A percentile compares a stretch with the other conserved stretches of the same genome.
phyloP scores from a whole-genome alignment of 1,140 invertebrate species.

The Oedothorax gibbosus region DNA sequence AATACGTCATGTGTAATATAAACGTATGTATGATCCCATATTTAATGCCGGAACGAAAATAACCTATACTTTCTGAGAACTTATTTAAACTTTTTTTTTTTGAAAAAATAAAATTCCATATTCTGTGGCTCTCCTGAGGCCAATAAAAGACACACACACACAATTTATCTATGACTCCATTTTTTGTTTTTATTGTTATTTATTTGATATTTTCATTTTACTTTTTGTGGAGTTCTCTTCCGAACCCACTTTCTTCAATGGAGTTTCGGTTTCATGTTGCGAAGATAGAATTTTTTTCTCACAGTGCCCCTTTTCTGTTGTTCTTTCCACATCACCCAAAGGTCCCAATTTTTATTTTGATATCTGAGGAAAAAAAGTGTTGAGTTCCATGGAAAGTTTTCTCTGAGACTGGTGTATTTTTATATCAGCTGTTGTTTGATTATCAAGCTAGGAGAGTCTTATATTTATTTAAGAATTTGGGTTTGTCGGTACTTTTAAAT shows the following conservation, averaged over 20 bases:
- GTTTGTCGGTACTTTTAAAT: too few relatives aligned
- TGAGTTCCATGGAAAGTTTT: too few relatives aligned
- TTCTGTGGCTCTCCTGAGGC: background rate
- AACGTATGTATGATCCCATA: background rate
- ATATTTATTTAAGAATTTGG: too few relatives aligned
- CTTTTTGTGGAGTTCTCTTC: background rate
- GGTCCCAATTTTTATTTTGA: too few relatives aligned
- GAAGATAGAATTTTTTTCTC: background rate
- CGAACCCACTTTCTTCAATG: background rate
- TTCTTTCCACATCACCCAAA: background rate
- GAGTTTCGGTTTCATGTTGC: slow-evolving; percentile 14
- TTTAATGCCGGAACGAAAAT: slow-evolving; percentile 15
- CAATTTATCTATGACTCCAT: slow-evolving; percentile 33
- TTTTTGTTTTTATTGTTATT: slow-evolving; percentile 16
- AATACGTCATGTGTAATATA: background rate
- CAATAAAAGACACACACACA: slow-evolving; percentile 17
- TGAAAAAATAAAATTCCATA: background rate
- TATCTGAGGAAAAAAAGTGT: too few relatives aligned
- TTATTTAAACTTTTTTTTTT: slow-evolving; percentile 31
- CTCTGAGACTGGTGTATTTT: too few relatives aligned
- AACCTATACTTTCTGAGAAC: background rate
- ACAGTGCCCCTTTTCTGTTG: background rate
- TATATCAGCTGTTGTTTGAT: too few relatives aligned
- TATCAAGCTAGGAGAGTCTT: too few relatives aligned
- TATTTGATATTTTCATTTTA: background rate